Percentiles rank a stretch among this genome's conserved stretches.
Evolutionary conservation across 2,888 invertebrate species (phyloP).

Genomic region (Melieria omissa): DNA sequence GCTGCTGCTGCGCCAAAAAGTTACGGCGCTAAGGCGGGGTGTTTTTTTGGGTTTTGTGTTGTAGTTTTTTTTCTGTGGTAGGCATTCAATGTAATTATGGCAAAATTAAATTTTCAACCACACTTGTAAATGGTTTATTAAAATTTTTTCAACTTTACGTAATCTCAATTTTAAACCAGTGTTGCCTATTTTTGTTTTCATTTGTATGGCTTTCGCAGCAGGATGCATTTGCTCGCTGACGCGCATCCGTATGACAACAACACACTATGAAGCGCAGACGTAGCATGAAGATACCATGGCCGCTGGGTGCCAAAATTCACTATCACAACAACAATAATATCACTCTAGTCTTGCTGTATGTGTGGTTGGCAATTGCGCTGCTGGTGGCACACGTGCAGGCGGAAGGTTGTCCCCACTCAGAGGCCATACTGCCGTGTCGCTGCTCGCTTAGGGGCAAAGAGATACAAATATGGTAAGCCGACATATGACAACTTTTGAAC

Average conservation of each 20-base stretch:
- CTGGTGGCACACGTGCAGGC: constrained; percentile 17
- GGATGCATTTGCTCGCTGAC: neutral
- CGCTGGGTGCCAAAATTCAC: neutral
- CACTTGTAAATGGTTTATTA: too few species aligned
- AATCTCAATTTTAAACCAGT: too few species aligned
- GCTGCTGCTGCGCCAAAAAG: neutral
- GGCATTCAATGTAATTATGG: neutral
- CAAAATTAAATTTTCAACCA: too few species aligned
- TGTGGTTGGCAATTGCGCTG: constrained; percentile 3
- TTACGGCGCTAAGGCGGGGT: neutral
- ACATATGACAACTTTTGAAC: neutral
- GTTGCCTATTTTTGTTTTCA: too few species aligned
- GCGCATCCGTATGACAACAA: neutral
- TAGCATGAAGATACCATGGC: constrained; percentile 33
- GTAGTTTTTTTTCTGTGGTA: neutral
- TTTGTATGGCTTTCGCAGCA: too few species aligned
- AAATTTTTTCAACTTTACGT: too few species aligned
- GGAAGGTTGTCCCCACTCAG: constrained; percentile 77
- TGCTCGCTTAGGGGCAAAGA: constrained; percentile 82
- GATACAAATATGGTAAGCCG: constrained; percentile 82
- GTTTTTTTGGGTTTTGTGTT: neutral
- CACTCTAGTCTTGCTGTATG: constrained; percentile 16
- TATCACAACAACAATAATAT: constrained; percentile 15
- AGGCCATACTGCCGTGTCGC: constrained; percentile 83
- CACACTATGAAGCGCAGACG: constrained; percentile 34